phyloP scores from a whole-genome alignment of 2,113 vertebrate genomes.

The Coptodon rendalli region DNA sequence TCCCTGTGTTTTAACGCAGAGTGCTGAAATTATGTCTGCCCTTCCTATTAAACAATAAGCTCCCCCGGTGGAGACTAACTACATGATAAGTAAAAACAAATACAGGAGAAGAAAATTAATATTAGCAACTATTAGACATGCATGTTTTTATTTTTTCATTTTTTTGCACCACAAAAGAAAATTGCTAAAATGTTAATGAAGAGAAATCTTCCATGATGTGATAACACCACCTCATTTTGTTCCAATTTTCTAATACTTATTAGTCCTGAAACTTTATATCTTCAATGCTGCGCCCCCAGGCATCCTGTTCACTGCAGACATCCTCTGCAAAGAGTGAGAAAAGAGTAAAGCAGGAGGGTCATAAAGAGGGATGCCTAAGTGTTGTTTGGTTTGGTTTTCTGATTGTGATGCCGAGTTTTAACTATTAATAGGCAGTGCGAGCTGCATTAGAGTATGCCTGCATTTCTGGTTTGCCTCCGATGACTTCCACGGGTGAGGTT shows the following conservation, averaged over 20 bases:
- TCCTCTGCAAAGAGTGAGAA: background rate
- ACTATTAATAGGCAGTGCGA: slow-evolving; percentile 49
- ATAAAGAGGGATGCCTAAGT: slow-evolving; percentile 1
- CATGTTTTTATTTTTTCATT: background rate
- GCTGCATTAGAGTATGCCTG: slow-evolving; percentile 29
- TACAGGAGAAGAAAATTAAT: slow-evolving; percentile 29
- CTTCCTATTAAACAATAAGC: slow-evolving; percentile 48
- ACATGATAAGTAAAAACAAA: slow-evolving; percentile 29
- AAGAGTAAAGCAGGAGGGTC: background rate
- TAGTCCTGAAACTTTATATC: slow-evolving; percentile 21
- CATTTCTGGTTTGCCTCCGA: slow-evolving; percentile 25
- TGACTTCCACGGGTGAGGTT: slow-evolving; percentile 43
- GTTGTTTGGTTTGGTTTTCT: slow-evolving; percentile 49
- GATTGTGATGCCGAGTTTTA: slow-evolving; percentile 50
- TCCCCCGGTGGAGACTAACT: slow-evolving; percentile 17
- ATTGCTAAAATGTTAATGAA: slow-evolving; percentile 22
- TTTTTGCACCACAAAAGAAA: slow-evolving; percentile 10
- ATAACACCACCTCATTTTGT: background rate
- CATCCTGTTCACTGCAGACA: slow-evolving; percentile 18
- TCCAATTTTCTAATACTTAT: slow-evolving; percentile 2
- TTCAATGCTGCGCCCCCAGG: slow-evolving; percentile 19
- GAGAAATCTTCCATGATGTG: background rate
- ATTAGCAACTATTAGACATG: slow-evolving; percentile 17
- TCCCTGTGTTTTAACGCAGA: slow-evolving; percentile 37
- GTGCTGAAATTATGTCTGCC: slow-evolving; percentile 46